Evolutionary conservation across 2,113 vertebrate species (phyloP).

Genomic region (Sciurus niger): DNA sequence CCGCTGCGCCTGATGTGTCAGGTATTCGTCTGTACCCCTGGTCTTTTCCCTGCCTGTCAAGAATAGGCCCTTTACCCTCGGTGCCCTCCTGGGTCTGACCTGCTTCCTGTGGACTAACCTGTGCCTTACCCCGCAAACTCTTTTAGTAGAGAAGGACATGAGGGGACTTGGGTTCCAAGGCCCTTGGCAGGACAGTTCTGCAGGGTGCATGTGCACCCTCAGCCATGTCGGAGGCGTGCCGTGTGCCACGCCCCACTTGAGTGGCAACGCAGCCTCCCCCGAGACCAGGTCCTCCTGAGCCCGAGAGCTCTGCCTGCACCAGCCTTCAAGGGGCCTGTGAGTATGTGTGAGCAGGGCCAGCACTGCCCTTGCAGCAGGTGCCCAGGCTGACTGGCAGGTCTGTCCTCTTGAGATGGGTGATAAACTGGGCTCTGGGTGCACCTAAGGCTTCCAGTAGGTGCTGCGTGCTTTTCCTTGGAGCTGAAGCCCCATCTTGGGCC

Average conservation of each 20-base stretch:
- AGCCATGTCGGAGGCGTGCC: rapidly evolving
- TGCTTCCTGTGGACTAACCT: neutral
- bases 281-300: neutral
- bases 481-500: neutral
- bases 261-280: neutral
- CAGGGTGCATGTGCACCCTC: neutral
- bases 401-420: neutral
- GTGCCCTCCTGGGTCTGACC: neutral
- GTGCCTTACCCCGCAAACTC: neutral
- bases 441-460: neutral
- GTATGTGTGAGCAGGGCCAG: too few species aligned
- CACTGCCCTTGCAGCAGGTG: neutral
- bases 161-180: neutral
- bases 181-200: neutral
- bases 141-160: neutral
- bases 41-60: neutral
- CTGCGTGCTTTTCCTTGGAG: neutral
- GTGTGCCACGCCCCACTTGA: rapidly evolving
- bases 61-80: neutral
- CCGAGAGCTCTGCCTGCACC: too few species aligned
- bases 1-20: neutral
- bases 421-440: neutral
- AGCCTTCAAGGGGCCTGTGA: neutral
- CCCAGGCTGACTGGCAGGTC: neutral
- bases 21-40: neutral